Base-by-base conservation (phyloP, 2,888 invertebrate species). In the Exephanes ischioxanthus region DNA sequence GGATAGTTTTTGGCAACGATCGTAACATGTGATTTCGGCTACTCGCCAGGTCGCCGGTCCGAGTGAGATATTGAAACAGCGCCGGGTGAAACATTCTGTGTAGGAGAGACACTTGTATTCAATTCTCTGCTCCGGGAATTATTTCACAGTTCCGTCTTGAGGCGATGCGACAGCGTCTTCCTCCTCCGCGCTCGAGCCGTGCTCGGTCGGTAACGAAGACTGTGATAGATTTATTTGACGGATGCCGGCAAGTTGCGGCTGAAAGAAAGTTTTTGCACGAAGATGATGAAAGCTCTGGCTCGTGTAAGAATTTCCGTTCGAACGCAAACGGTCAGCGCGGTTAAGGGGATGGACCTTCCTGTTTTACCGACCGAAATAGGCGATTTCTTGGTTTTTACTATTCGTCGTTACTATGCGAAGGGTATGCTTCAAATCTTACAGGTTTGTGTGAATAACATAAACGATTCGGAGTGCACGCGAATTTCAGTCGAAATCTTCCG, bases 31-130 rank as follows among this genome's bases (percentile, higher is more conserved):
- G 58, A 33, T 72, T 71, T 71, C 63, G 77, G 71, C 72, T 61
- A 58, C 45, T 51, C 72, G 48, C 53, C 83, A 83, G 82, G 11
- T 76, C 51, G 63, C 22, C 30, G 63, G 67, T 63, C 63, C 63
- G 75, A 76, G 66, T 66, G 51, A 41, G 48, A 66, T 51, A 66
- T 66, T 66, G 66, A 51, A 51, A 76, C 63, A 3, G 66, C 75
- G 48, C 19, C 2, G 30, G 5, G 71, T 30, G 7, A 66, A 76
- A 53, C 66, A 53, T 66, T 66, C 63, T 5, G 33, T 76, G 48
- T 7, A 14, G 22, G n/a, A 45, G 22, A n/a, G 22, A n/a, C 55
- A 41, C 72, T 41, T 66, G 5, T 66, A 33, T 16, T 76, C 67
- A 53, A 66, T 51, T 51, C 37, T 37, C 26, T 53, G 48, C 26